Conservation (phyloP, 2,888 invertebrate species). For the Cantharis lateralis region DNA sequence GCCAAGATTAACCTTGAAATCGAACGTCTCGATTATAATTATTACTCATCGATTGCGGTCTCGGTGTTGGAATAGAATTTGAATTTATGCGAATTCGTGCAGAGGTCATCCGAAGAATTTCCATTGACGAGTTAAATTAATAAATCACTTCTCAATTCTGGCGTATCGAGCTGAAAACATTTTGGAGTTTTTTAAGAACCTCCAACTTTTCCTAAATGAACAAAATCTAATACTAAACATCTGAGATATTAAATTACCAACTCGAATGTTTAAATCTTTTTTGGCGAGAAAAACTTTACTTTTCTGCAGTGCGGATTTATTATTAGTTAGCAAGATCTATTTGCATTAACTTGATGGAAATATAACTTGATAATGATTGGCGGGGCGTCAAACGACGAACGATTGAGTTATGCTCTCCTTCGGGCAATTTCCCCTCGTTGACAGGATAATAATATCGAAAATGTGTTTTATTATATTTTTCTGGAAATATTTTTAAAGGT, state of each 20-base stretch:
- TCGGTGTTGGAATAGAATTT: background rate
- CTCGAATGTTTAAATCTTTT: background rate
- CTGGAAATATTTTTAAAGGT: constrained; percentile 6
- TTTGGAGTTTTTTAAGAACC: background rate
- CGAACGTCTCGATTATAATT: background rate
- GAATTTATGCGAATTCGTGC: background rate
- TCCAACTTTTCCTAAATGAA: background rate
- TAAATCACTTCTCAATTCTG: background rate
- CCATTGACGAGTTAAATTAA: background rate
- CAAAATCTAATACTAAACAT: background rate
- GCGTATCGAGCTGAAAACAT: background rate
- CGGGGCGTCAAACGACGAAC: constrained; percentile 46
- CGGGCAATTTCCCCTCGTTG: constrained; percentile 26
- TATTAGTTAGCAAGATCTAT: constrained; percentile 35
- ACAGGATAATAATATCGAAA: constrained; percentile 26
- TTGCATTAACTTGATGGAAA: constrained; percentile 44
- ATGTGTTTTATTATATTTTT: constrained; percentile 25
- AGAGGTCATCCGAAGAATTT: background rate
- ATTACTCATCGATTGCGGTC: background rate
- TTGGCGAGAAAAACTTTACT: background rate
- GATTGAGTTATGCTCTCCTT: constrained; percentile 41
- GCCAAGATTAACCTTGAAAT: background rate
- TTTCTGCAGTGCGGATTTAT: background rate
- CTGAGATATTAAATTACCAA: background rate
- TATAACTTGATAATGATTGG: constrained; percentile 47